Evolutionary conservation across 1,140 invertebrate species (phyloP), one percentile per base, ranked within the genome.

Genomic region (Micrasema longulum): DNA sequence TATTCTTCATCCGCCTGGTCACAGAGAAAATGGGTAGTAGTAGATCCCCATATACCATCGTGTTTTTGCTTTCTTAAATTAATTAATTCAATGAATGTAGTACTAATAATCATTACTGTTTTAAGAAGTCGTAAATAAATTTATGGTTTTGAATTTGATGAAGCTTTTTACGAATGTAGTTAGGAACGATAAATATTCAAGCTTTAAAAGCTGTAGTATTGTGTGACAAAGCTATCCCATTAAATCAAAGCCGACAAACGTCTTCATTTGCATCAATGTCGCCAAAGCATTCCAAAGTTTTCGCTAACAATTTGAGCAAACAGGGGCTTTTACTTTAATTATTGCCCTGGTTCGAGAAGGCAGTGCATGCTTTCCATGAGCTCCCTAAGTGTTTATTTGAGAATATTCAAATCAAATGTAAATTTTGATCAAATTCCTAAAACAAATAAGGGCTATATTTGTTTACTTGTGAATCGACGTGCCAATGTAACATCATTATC

Each of bases 261-360:
- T 47, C 67, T 69, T 69, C 67, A 69, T 69, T 69, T 60, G 67
- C 67, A 69, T 69, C 26, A 53, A 60, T 22, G 38, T 31, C 41
- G 23, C 35, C 18, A 26, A 26, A 68, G 66, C 36, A 45, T 68
- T 60, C 36, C 36, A 23, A 23, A 38, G 55, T 36, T 63, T 47
- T 43, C 48, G 64, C 60, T 43, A 55, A 60, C 41, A 73, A 48
- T 52, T 26, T 52, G 12, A 50, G 45, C 63, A 66, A 66, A 66
- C 63, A 66, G 20, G 14, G 26, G 65, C 65, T 68, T 55, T 68
- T 55, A 68, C 50, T 55, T 41, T 68, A 68, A 68, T 68, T 31
- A 31, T 31, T 68, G 36, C 22, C 47, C 22, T n/a, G 41, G 35
- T 60, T 60, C 22, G 36, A 23, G 52, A 20, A 20, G 52, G 52